Percentiles rank a stretch among this genome's conserved stretches.
phyloP scores from a whole-genome alignment of 2,113 vertebrate genomes.

The Buteo buteo region DNA sequence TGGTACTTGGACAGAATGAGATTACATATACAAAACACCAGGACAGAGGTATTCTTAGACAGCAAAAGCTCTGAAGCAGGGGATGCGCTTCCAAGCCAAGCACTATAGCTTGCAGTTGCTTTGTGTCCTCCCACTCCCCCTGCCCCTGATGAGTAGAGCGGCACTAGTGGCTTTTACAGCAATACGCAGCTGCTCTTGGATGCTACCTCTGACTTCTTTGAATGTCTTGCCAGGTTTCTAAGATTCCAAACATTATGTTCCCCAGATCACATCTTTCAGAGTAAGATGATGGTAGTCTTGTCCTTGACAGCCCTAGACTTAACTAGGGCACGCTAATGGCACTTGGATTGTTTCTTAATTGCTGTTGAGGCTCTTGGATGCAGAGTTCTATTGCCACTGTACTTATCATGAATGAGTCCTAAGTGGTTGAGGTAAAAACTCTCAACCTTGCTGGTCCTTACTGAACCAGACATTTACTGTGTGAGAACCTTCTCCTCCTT shows the following conservation, averaged over 20 bases:
- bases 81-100: not conserved
- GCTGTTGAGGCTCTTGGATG: not conserved
- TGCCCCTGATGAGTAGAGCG: not conserved
- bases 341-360: not conserved
- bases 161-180: rapidly evolving
- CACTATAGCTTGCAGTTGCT: not conserved
- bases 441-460: not conserved
- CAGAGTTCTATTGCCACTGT: not conserved
- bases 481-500: not conserved
- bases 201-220: not conserved
- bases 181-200: not conserved
- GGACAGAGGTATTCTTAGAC: not conserved
- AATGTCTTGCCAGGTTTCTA: not conserved
- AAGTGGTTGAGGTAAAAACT: not conserved
- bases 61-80: not conserved
- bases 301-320: not conserved
- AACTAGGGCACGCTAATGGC: not conserved
- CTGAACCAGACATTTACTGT: not conserved
- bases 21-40: not conserved
- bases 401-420: not conserved
- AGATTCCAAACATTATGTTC: not conserved
- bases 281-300: not conserved
- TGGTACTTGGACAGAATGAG: not conserved
- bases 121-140: not conserved
- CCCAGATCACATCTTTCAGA: not conserved